A percentile compares a stretch with the other conserved stretches of the same genome.
Conservation (phyloP, 2,888 invertebrate genomes). For the Empis stercorea region DNA sequence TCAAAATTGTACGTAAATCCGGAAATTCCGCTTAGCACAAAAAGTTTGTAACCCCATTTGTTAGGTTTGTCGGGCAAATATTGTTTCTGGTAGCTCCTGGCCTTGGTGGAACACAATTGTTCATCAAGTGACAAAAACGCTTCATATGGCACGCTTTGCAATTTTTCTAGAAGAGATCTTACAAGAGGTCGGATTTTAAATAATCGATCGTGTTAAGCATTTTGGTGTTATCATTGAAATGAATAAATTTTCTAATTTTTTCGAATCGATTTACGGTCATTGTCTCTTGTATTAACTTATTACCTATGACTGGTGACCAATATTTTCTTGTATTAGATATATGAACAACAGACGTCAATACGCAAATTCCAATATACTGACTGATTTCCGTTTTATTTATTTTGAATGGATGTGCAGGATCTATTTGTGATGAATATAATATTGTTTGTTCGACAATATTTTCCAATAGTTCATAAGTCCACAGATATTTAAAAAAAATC, state of each 20-base stretch:
- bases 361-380: too few relatives aligned
- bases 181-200: slow-evolving; percentile 11
- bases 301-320: too few relatives aligned
- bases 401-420: too few relatives aligned
- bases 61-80: slow-evolving; percentile 17
- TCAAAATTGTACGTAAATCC: too few relatives aligned
- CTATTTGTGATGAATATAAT: too few relatives aligned
- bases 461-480: neutral
- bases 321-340: too few relatives aligned
- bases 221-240: slow-evolving; percentile 10
- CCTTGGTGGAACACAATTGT: neutral
- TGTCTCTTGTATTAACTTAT: slow-evolving; percentile 2
- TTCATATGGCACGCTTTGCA: too few relatives aligned
- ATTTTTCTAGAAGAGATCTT: slow-evolving; percentile 1
- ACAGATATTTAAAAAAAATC: neutral
- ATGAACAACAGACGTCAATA: too few relatives aligned
- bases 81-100: slow-evolving; percentile 14
- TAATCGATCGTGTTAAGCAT: slow-evolving; percentile 9
- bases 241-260: slow-evolving; percentile 8
- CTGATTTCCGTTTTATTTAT: too few relatives aligned
- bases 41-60: slow-evolving; percentile 18
- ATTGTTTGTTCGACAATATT: neutral
- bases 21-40: slow-evolving; percentile 15
- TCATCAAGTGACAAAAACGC: slow-evolving; percentile 15
- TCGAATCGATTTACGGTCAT: slow-evolving; percentile 8